These are phyloP conservation scores for Corvus cornix DNA, from an alignment of 2,113 vertebrate genomes.

Conservation along the genomic window DNA sequence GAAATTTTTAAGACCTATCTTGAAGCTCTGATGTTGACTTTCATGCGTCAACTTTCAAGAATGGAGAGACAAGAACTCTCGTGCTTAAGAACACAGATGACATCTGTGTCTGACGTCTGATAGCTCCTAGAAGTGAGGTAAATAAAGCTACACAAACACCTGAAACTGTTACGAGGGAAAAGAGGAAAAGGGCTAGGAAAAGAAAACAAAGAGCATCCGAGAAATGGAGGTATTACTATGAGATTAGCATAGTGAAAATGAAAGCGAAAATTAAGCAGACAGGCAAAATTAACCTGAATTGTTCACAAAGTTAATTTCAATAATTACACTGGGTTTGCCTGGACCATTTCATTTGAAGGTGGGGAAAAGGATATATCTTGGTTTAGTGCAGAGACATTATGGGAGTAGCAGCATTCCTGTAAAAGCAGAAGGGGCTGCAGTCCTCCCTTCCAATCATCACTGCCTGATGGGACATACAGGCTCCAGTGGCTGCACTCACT, in stretches of 20 bases:
- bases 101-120: accelerated
- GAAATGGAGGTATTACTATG: neutral
- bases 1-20: neutral
- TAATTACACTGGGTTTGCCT: neutral
- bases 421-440: neutral
- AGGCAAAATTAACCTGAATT: neutral
- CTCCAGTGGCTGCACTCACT: neutral
- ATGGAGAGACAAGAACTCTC: neutral
- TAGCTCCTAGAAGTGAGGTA: neutral
- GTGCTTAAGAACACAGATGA: neutral
- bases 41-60: neutral
- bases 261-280: neutral
- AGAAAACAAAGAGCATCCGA: neutral
- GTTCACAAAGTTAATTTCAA: neutral
- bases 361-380: neutral
- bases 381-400: neutral
- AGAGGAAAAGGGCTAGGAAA: neutral
- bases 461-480: neutral
- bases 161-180: neutral
- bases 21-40: neutral
- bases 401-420: neutral
- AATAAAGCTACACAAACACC: neutral
- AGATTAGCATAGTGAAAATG: neutral
- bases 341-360: neutral
- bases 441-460: neutral